Evolutionary conservation across 2,113 vertebrate species (phyloP).

Genomic region (Anhinga rufa): DNA sequence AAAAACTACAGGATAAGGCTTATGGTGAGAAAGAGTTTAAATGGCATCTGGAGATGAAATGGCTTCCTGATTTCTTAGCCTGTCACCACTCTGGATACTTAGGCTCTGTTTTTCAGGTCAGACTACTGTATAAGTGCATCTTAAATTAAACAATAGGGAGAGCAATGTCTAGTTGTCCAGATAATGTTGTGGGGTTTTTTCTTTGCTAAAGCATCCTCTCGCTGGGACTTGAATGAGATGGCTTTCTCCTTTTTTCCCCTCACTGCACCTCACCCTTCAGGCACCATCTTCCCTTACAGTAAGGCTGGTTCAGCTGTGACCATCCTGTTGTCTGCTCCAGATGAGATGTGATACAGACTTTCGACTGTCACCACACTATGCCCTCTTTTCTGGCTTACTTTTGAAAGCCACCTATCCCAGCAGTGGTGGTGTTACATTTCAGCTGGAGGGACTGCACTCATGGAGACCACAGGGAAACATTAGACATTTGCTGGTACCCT

Average conservation of each 20-base stretch:
- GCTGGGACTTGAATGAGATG: not conserved
- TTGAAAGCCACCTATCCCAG: not conserved
- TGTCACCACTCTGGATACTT: not conserved
- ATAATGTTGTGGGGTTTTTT: not conserved
- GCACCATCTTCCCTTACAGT: not conserved
- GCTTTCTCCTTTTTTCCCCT: not conserved
- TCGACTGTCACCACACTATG: not conserved
- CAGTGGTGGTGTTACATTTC: not conserved
- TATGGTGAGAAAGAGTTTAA: not conserved
- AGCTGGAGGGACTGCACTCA: not conserved
- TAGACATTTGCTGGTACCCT: not conserved
- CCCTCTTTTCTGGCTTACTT: not conserved
- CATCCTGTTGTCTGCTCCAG: not conserved
- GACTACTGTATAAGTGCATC: not conserved
- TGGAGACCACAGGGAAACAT: not conserved
- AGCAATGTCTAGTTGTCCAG: not conserved
- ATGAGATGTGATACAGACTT: not conserved
- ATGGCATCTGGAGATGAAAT: not conserved
- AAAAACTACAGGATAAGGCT: not conserved
- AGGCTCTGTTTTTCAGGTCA: not conserved
- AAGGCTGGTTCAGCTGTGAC: not conserved
- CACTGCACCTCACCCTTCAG: not conserved
- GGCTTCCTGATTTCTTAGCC: not conserved
- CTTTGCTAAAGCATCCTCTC: not conserved
- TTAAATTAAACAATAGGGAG: not conserved